These are phyloP conservation scores for Leucophenga montana DNA, from an alignment of 2,888 invertebrate genomes.

Conservation along the genomic window DNA sequence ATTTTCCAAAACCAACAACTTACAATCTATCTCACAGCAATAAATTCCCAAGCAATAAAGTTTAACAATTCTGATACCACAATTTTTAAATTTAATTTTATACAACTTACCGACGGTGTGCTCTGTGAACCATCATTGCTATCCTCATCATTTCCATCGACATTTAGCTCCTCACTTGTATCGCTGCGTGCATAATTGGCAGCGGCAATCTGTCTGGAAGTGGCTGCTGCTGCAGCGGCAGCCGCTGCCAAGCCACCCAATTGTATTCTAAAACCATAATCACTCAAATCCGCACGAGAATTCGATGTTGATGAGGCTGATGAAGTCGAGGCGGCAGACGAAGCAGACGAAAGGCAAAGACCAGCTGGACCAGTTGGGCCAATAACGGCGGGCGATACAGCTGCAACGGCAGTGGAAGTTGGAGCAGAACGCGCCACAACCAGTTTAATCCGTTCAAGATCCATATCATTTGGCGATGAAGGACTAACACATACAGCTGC, in stretches of 20 bases:
- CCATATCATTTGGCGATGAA: slow-evolving; percentile 61
- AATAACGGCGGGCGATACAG: too few species aligned
- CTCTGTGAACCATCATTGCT: slow-evolving; percentile 73
- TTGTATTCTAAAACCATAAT: slow-evolving; percentile 74
- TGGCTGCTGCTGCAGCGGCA: slow-evolving; percentile 70
- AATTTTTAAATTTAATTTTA: background rate
- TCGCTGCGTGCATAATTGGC: slow-evolving; percentile 72
- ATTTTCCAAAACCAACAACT: too few species aligned
- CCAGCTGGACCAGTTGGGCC: slow-evolving; percentile 34
- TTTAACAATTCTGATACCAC: background rate
- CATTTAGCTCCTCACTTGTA: slow-evolving; percentile 73
- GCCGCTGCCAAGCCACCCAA: slow-evolving; percentile 72
- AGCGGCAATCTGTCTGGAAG: slow-evolving; percentile 69
- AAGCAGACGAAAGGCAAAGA: slow-evolving; percentile 37
- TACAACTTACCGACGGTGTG: slow-evolving; percentile 72
- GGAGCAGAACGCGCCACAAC: slow-evolving; percentile 62
- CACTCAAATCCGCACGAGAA: slow-evolving; percentile 69
- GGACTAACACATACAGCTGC: slow-evolving; percentile 43
- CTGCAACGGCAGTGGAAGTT: slow-evolving; percentile 33
- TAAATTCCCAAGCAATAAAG: background rate
- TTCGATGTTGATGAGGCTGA: slow-evolving; percentile 36
- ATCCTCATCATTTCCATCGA: slow-evolving; percentile 73
- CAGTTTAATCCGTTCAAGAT: slow-evolving; percentile 72
- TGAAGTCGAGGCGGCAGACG: slow-evolving; percentile 38
- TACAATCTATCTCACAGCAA: too few species aligned